Evolutionary conservation across 2,113 vertebrate species (phyloP).

Genomic region (Actinemys pallida): DNA sequence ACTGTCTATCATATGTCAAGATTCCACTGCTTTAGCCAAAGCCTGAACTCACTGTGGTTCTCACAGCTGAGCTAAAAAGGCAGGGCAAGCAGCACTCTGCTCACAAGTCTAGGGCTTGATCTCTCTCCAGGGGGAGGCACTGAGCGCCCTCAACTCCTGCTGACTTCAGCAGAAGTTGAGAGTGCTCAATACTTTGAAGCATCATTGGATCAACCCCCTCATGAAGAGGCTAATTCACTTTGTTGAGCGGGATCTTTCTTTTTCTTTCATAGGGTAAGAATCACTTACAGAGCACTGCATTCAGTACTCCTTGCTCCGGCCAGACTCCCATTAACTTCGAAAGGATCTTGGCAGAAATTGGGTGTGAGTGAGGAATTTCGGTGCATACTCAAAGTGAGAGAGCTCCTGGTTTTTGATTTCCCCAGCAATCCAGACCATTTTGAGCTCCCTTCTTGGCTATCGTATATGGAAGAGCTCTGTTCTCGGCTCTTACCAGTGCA

Average conservation of each 20-base stretch:
- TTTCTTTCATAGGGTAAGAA: neutral
- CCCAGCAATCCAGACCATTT: constrained; percentile 82
- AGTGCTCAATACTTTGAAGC: neutral
- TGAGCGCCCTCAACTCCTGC: neutral
- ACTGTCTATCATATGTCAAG: neutral
- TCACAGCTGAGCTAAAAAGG: neutral
- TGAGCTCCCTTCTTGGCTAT: constrained; percentile 64
- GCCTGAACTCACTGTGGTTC: neutral
- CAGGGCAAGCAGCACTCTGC: neutral
- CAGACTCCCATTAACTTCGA: neutral
- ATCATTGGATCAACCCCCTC: neutral
- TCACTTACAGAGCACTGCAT: neutral
- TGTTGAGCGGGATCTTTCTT: neutral
- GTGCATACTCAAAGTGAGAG: constrained; percentile 77
- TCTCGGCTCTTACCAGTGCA: neutral
- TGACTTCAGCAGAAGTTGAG: neutral
- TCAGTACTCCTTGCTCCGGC: neutral
- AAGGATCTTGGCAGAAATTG: neutral
- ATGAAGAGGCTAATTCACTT: neutral
- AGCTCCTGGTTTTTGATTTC: constrained; percentile 77
- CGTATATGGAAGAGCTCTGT: neutral
- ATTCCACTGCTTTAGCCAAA: neutral
- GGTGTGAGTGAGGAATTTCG: neutral
- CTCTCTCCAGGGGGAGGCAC: fast-evolving
- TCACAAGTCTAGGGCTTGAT: fast-evolving